phyloP scores from a whole-genome alignment of 2,113 vertebrate genomes.

The Bufo gargarizans region DNA sequence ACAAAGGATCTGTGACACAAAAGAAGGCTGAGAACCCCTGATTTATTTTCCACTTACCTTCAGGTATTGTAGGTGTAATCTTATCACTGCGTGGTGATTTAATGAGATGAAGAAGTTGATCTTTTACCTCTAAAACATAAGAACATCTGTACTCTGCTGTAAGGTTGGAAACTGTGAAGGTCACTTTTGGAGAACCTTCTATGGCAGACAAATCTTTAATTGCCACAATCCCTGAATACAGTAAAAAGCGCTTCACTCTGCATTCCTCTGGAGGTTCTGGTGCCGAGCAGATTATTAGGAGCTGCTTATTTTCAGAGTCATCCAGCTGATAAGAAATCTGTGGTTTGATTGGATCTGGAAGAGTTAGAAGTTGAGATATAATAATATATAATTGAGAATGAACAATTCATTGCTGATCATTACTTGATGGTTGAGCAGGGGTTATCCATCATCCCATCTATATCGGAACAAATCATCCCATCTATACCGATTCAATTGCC shows the following conservation, averaged over 20 bases:
- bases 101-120: not conserved
- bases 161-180: not conserved
- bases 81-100: not conserved
- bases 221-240: not conserved
- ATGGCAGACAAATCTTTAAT: not conserved
- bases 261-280: not conserved
- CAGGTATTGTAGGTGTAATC: not conserved
- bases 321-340: not conserved
- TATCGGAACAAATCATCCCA: no score
- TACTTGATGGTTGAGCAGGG: no score
- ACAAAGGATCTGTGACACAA: no score
- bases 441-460: no score
- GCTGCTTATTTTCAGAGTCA: not conserved
- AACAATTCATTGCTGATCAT: no score
- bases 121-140: conserved; percentile 1
- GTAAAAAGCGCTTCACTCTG: not conserved
- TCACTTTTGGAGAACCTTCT: not conserved
- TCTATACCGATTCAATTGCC: no score
- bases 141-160: not conserved
- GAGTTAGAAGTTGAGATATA: not conserved
- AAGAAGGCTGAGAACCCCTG: no score
- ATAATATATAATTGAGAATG: no score
- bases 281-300: not conserved
- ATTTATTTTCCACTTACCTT: not conserved
- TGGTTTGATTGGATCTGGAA: not conserved